Conservation (phyloP, 1,140 invertebrate species). For the Lepidurus packardi region DNA sequence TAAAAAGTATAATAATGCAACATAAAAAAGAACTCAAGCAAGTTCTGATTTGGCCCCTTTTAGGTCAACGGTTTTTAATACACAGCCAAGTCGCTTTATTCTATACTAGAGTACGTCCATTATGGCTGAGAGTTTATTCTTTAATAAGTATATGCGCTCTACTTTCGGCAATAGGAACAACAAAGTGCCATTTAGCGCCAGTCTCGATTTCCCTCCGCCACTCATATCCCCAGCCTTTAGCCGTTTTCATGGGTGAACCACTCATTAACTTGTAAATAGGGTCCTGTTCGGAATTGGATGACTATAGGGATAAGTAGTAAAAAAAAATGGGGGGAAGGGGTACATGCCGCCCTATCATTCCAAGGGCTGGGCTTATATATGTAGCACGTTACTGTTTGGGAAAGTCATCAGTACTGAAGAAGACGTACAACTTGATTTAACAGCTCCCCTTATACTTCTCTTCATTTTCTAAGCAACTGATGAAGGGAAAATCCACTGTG, state of each 20-base stretch:
- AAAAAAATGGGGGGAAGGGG: neutral
- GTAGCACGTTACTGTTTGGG: neutral
- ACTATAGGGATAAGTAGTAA: neutral
- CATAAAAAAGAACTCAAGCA: neutral
- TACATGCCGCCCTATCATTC: constrained; percentile 13
- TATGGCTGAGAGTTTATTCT: neutral
- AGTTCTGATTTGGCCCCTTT: neutral
- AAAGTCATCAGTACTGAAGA: neutral
- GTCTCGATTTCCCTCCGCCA: neutral
- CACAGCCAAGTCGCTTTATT: neutral
- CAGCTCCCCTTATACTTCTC: neutral
- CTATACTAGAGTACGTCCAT: neutral
- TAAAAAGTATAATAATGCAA: neutral
- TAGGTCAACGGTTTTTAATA: neutral
- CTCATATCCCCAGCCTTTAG: neutral
- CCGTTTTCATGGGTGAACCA: neutral
- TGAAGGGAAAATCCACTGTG: too few species aligned
- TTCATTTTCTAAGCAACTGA: neutral
- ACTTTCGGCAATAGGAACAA: neutral
- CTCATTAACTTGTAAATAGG: neutral
- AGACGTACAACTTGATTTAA: constrained; percentile 7
- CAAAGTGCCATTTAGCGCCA: neutral
- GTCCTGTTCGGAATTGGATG: neutral
- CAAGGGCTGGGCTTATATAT: neutral
- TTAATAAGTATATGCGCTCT: neutral